Evolutionary conservation across 2,113 vertebrate species (phyloP), one percentile per base, ranked within the genome.

Genomic region (Nansenia antarctica): DNA sequence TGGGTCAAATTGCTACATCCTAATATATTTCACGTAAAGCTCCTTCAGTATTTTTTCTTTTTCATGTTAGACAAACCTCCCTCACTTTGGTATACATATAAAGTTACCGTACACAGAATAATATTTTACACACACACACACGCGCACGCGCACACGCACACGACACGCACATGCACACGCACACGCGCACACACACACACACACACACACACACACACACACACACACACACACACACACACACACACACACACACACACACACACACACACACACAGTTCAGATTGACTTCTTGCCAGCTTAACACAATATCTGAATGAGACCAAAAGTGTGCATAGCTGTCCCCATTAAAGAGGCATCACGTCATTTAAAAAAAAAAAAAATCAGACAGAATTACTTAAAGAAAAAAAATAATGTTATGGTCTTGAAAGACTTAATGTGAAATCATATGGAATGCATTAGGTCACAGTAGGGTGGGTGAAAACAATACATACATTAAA

Each of bases 381-480:
- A 52, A 65, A 58, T 81, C 76, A 73, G 64, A 75, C 72, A 59
- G 72, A 59, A 74, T 81, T 82, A 80, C 42, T 20, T 37, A 61
- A 79, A 35, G 58, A 84, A 85, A 84, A 47, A 68, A 81, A 80
- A 59, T 82, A 37, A 74, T 87, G 86, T 88, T 80, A 83, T 65
- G 76, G 84, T 82, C 61, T 79, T 79, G 47, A 85, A 73, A 76
- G 76, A 76, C 70, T 39, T 59, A 64, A 83, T 86, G 79, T 77
- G 76, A 82, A 78, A 64, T 73, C 78, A 88, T 63, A 79, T 82
- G 87, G 87, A 91, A 91, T 91, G 88, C 83, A 82, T 89, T 86
- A 84, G 84, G 84, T 88, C 84, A 86, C 86, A 82, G 83, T 77
- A 55, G 78, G 74, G 72, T 49, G n/a, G 7, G 74, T 73, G 42